Evolutionary conservation across 2,797 vertebrate genomes (phyloP), one percentile per base, ranked within the genome.

Genomic region (Microctenopoma lineatum): DNA sequence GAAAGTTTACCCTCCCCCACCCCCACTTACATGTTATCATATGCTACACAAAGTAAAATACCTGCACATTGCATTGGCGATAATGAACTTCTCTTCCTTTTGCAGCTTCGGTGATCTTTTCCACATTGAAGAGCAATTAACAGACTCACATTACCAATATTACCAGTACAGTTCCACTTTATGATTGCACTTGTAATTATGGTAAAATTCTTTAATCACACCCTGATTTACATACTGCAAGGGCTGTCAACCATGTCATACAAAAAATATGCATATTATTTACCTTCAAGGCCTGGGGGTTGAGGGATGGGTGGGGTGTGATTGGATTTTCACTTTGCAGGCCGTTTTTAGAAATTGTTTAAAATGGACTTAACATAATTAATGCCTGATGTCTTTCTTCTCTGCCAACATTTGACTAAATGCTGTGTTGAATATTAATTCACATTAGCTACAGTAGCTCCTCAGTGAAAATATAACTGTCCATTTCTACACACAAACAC

Each of bases 181-280:
- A 77, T 84, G 71, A 83, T 70, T 81, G 52, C 75, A 68, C 68
- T 77, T 69, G 58, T 70, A 14, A 73, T 74, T 81, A 79, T 81
- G 66, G 41, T 68, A 84, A 84, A 77, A 66, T 60, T 68, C 58
- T 75, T 79, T 80, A 79, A 83, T 87, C 71, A 86, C 62, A 74
- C n/a, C 21, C 61, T 66, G 6, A 83, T 90, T 88, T 87, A 77
- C 86, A 89, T 90, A 84, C 86, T 84, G 63, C 55, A 67, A 83
- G 72, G 61, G 66, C 85, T 79, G 54, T 77, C 62, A 84, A 71
- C 68, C 68, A 69, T n/a, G 5, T 69, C 59, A 72, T 66, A 63
- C 69, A 87, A 59, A 52, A 34, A 34, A 84, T 78, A 88, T 88
- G 84, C 51, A 80, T 87, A 91, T 82, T 4, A 1, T 25, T 46